phyloP scores from a whole-genome alignment of 1,140 invertebrate genomes.

The Drosophila littoralis region DNA sequence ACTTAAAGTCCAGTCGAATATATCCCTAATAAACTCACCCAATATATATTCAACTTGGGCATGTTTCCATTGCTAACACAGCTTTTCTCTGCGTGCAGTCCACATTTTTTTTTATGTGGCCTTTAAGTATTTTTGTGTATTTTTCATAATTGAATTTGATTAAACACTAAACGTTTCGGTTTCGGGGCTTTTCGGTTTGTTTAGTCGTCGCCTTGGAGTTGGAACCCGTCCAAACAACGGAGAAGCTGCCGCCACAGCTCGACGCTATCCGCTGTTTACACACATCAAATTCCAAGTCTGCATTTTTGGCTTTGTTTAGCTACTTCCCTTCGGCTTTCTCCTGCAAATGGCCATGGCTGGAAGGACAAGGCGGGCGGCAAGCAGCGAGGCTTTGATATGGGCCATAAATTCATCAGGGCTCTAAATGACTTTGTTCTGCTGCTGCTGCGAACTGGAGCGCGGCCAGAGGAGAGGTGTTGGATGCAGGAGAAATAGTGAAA shows the following conservation, averaged over 20 bases:
- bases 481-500: conserved; percentile 1
- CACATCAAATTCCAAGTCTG: conserved; percentile 51
- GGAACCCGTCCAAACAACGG: conserved; percentile 19
- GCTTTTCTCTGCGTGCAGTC: conserved; percentile 2
- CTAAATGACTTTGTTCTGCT: conserved; percentile 70
- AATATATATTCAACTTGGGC: too few species aligned
- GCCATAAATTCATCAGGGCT: conserved; percentile 77
- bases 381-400: conserved; percentile 35
- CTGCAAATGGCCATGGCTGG: not conserved
- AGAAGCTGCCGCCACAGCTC: not conserved
- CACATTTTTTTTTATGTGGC: not conserved
- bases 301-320: conserved; percentile 32
- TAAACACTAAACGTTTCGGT: conserved; percentile 61
- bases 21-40: not conserved
- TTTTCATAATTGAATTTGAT: conserved; percentile 77
- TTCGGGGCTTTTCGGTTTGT: conserved; percentile 27
- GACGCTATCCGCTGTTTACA: conserved; percentile 45
- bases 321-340: not conserved
- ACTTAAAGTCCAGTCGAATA: not conserved
- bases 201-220: conserved; percentile 52
- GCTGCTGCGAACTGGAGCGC: conserved; percentile 4
- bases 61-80: too few species aligned
- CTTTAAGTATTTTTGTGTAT: conserved; percentile 30
- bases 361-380: not conserved
- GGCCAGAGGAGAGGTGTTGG: conserved; percentile 17